Evolutionary conservation across 2,888 invertebrate species (phyloP).

Genomic region (Aproaerema taeniolella): DNA sequence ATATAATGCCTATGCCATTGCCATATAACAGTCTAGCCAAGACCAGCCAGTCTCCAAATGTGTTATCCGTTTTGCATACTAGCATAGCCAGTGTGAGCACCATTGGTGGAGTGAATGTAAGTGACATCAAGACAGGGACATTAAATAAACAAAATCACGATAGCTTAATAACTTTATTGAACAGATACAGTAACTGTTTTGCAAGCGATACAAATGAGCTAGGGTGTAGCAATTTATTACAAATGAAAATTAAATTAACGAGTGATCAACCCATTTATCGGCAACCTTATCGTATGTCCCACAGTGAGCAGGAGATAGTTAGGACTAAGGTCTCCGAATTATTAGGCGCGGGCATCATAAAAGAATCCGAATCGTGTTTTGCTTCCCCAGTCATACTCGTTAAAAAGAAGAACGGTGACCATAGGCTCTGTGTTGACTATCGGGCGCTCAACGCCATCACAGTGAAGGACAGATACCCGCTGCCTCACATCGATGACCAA

Average conservation of each 20-base stretch:
- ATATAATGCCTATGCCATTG: not conserved
- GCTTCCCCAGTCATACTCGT: slow-evolving; percentile 21
- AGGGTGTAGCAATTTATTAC: slow-evolving; percentile 5
- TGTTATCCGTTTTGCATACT: not conserved
- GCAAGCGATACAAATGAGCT: slow-evolving; percentile 11
- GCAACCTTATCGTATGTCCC: slow-evolving; percentile 18
- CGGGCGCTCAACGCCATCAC: slow-evolving; percentile 8
- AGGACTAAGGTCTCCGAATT: slow-evolving; percentile 19
- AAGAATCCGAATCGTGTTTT: slow-evolving; percentile 21
- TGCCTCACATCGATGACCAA: slow-evolving; percentile 14
- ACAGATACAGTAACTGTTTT: slow-evolving; percentile 5
- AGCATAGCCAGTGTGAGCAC: not conserved
- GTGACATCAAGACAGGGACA: not conserved
- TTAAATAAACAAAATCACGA: not conserved
- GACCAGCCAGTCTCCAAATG: not conserved
- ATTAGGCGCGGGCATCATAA: slow-evolving; percentile 22
- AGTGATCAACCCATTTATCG: slow-evolving; percentile 6
- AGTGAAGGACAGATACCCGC: slow-evolving; percentile 11
- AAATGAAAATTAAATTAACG: slow-evolving; percentile 10
- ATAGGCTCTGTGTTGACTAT: slow-evolving; percentile 5
- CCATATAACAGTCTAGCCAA: not conserved
- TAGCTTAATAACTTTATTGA: slow-evolving; percentile 4
- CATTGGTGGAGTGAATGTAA: not conserved
- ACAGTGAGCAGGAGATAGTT: slow-evolving; percentile 20
- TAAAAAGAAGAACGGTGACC: slow-evolving; percentile 7